These are phyloP conservation scores for Brenthis ino DNA, from an alignment of 2,888 invertebrate genomes.

Conservation along the genomic window DNA sequence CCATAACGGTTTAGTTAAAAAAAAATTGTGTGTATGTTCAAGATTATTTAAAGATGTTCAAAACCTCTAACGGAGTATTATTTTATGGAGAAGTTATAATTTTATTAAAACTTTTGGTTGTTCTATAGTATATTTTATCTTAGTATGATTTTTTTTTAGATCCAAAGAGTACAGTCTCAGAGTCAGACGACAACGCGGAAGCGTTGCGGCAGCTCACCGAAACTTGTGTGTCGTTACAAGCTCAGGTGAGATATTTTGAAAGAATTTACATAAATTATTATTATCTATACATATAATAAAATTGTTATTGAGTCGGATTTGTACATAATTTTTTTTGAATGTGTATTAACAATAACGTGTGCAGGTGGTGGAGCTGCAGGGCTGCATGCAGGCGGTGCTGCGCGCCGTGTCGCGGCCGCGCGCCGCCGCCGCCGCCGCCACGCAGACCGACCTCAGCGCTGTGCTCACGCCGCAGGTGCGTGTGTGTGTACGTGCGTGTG, in stretches of 20 bases:
- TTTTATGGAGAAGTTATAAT: no score
- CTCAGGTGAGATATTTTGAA: conserved; percentile 79
- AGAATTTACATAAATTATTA: not conserved
- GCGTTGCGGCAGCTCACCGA: conserved; percentile 88
- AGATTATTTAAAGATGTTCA: no score
- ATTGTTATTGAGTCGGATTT: no score
- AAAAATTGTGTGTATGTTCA: no score
- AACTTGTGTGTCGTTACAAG: conserved; percentile 88
- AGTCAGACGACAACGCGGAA: conserved; percentile 70
- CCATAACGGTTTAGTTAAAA: no score
- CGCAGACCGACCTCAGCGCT: conserved; percentile 91
- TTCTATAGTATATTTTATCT: no score
- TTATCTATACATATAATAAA: not conserved
- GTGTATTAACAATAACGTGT: not conserved
- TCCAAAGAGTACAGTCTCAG: conserved; percentile 56
- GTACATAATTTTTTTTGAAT: no score
- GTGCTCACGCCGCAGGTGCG: conserved; percentile 88
- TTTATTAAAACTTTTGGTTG: no score
- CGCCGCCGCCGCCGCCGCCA: conserved; percentile 65
- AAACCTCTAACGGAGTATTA: no score
- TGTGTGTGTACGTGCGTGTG: no score
- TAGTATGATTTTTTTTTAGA: conserved; percentile 48
- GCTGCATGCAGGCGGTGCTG: conserved; percentile 89
- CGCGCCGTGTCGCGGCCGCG: conserved; percentile 85
- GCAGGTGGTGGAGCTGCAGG: conserved; percentile 89